Base-by-base conservation (phyloP, 2,797 vertebrate genomes). In the Parauchenoglanis ngamensis region DNA sequence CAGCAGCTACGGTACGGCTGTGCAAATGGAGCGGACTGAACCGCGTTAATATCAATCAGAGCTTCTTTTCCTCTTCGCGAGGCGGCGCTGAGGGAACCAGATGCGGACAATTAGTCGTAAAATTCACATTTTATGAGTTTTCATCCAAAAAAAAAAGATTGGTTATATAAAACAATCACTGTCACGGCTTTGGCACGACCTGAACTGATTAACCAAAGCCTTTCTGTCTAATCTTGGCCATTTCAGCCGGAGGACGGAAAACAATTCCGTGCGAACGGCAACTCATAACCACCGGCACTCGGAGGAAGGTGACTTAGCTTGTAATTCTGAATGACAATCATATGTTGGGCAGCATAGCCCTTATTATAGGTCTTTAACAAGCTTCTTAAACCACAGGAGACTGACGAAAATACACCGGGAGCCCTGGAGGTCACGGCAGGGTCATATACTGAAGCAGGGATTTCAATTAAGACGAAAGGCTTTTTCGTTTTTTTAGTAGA, bases 291-390 rank as follows among this genome's bases (percentile, higher is more conserved):
- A 87, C 88, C 28, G 83, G 90, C 92, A 93, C 89, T 91, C 88
- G 88, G 91, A 87, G 89, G 81, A 90, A 92, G 91, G 90, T 90
- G 89, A 92, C 91, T 90, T 84, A 90, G 85, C 91, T 93, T 94
- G 92, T 94, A 95, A 95, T 95, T 95, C 91, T 90, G 88, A 89
- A 87, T 88, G 90, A 91, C 91, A 92, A 93, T 93, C 92, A 93
- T 87, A 87, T 83, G 89, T 91, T 89, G 91, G 90, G 93, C 88
- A 90, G 83, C 13, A 89, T 25, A n/a, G 91, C 92, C 90, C 88
- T 91, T 91, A 94, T 94, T 94, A 94, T 90, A 86, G 92, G 85
- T 87, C 92, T 90, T 89, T 7, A 61, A 87, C 52, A 35, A 78
- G 15, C 83, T 59, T 44, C 81, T 83, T 83, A 52, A 82, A 61